Base-by-base conservation (phyloP, 2,797 vertebrate species). In the Poeciliopsis presidionis region DNA sequence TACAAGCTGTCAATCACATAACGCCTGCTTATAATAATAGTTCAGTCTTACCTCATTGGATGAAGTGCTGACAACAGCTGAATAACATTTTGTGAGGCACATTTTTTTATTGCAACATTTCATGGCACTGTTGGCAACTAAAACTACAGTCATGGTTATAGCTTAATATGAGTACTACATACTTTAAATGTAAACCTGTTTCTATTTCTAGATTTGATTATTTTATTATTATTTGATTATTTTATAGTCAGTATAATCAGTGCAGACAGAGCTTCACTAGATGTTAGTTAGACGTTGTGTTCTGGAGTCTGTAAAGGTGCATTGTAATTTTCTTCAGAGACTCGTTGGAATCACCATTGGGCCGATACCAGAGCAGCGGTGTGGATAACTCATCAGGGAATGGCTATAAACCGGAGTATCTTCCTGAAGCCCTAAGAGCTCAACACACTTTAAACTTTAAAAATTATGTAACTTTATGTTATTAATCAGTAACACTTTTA, bases 311-410 rank as follows among this genome's bases (percentile, higher is more conserved):
- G 2, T 33, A 61, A 18, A 61, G 59, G 30, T 18, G 14, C 2
- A 16, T 61, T 63, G 30, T 36, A 36, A 36, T 63, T 63, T 36
- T 36, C 59, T 61, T 14, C 28, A 61, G 30, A 61, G 5, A 61
- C 30, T 61, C 7, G 1, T 7, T 6, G 14, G 13, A 63, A 36
- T 63, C 16, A 8, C 59, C 59, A 63, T 16, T 0, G 2, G 30
- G 59, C 30, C 2, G 30, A 61, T 61, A 61, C 30, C 59, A 63
- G 59, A 63, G 12, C 59, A 33, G 11, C 7, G 6, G 28, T 33
- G 30, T 63, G 59, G 59, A 63, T 63, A 63, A 63, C 14, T 63
- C 30, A 63, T 33, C 33, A 36, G 59, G 59, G 59, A 63, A 63
- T 33, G 30, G 30, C 14, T 36, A 1, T 6, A 63, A 16, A 51